Evolutionary conservation across 2,888 invertebrate genomes (phyloP).

Genomic region (Dastarcus helophoroides): DNA sequence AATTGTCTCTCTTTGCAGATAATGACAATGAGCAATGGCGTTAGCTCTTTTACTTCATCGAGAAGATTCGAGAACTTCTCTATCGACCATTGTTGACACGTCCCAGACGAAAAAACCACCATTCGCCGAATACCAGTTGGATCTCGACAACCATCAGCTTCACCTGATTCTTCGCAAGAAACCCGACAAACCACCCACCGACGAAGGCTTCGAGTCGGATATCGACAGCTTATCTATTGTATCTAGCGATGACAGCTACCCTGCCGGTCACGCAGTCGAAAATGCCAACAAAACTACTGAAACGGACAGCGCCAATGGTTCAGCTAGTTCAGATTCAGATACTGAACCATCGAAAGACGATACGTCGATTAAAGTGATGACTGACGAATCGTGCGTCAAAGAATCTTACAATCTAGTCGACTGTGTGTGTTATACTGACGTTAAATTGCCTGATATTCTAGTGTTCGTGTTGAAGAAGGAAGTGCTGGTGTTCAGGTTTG

Average conservation of each 20-base stretch:
- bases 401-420: constrained; percentile 35
- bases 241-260: constrained; percentile 34
- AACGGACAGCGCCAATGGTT: constrained; percentile 37
- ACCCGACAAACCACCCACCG: constrained; percentile 19
- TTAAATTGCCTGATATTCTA: constrained; percentile 32
- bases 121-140: constrained; percentile 29
- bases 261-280: constrained; percentile 16
- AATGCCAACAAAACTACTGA: constrained; percentile 23
- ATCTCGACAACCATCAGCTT: constrained; percentile 27
- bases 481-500: constrained; percentile 34
- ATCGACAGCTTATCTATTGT: constrained; percentile 35
- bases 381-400: constrained; percentile 6
- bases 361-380: constrained; percentile 2
- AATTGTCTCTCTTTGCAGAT: constrained; percentile 31
- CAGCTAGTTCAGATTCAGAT: constrained; percentile 32
- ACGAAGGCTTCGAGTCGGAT: constrained; percentile 42
- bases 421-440: constrained; percentile 36
- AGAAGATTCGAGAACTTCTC: constrained; percentile 28
- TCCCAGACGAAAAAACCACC: constrained; percentile 25
- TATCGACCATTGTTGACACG: constrained; percentile 32
- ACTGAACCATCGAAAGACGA: constrained; percentile 19
- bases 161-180: constrained; percentile 23
- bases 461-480: constrained; percentile 34
- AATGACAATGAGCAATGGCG: constrained; percentile 33
- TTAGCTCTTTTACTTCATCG: constrained; percentile 30